Evolutionary conservation across 2,888 invertebrate species (phyloP), one percentile per base, ranked within the genome.

Genomic region (Agriotes lineatus): DNA sequence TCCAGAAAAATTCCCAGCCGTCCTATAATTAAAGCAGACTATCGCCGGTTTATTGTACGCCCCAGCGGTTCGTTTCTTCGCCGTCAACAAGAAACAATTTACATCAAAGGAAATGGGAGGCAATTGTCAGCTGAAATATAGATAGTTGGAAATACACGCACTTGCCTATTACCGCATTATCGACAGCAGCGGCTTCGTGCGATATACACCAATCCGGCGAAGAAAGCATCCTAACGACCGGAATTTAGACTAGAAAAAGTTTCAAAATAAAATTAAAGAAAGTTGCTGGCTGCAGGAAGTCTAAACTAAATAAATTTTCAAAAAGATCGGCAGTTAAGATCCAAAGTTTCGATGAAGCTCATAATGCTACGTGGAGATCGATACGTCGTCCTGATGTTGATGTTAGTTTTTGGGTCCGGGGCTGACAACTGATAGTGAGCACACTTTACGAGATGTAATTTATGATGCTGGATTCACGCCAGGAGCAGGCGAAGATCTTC

Each of bases 381-480:
- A 19, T 60, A 65, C 59, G 37, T 30, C 56, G 56, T 63, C 37
- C 33, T 54, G 66, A 66, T 66, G 59, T 59, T 69, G 57, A 64
- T 59, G 54, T 54, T 58, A 42, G 59, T 66, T 52, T 69, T 69
- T 69, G 56, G 54, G 35, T 64, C 48, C 44, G 37, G 60, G 22
- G 25, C 54, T 45, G 54, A 69, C 69, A 69, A 64, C 63, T 64
- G 69, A 69, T 69, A 68, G 64, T 66, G 52, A 59, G 50, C 52
- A 50, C 66, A 66, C 66, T 66, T 66, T 59, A 57, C 64, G 52
- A 64, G 57, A 52, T 59, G 59, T 69, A 69, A 69, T 69, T 69
- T 69, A 69, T 69, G 58, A 50, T 50, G 16, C 54, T 59, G 64
- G 59, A 69, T 69, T 59, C 59, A 54, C 58, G 68, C 62, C 63